phyloP scores from a whole-genome alignment of 2,888 invertebrate species.

The Isotomurus palustris region DNA sequence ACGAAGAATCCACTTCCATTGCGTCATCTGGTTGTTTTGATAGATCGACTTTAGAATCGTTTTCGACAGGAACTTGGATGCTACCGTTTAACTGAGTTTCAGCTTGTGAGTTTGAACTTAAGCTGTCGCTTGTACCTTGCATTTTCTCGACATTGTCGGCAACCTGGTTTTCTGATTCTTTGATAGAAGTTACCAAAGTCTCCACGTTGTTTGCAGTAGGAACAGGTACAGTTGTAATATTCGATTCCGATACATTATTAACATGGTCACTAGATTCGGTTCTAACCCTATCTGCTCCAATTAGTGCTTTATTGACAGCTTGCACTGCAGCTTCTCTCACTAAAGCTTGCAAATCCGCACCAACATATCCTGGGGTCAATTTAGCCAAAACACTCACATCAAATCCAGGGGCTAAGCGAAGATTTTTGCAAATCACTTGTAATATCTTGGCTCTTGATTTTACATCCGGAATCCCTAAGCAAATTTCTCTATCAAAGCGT shows the following conservation, averaged over 20 bases:
- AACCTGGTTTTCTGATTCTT: neutral
- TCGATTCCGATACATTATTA: too few relatives aligned
- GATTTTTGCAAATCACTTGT: constrained; percentile 62
- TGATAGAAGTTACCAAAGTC: too few relatives aligned
- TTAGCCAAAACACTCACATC: constrained; percentile 70
- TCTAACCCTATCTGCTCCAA: neutral
- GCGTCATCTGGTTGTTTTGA: too few relatives aligned
- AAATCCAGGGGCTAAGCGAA: constrained; percentile 66
- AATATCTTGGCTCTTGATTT: constrained; percentile 76
- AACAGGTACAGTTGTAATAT: too few relatives aligned
- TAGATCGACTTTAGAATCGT: too few relatives aligned
- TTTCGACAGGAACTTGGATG: constrained; percentile 44
- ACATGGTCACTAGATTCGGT: too few relatives aligned
- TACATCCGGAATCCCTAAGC: constrained; percentile 86
- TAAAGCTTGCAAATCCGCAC: constrained; percentile 83
- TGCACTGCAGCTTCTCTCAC: constrained; percentile 81
- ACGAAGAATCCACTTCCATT: constrained; percentile 48
- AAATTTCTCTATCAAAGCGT: constrained; percentile 89
- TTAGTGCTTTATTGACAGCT: constrained; percentile 55
- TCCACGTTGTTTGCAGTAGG: too few relatives aligned
- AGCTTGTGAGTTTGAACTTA: neutral
- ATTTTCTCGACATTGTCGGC: neutral
- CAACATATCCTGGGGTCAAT: constrained; percentile 91
- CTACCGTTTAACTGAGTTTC: neutral
- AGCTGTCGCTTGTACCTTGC: neutral